Base-by-base conservation (phyloP, 2,113 vertebrate genomes). In the Bubo scandiacus region DNA sequence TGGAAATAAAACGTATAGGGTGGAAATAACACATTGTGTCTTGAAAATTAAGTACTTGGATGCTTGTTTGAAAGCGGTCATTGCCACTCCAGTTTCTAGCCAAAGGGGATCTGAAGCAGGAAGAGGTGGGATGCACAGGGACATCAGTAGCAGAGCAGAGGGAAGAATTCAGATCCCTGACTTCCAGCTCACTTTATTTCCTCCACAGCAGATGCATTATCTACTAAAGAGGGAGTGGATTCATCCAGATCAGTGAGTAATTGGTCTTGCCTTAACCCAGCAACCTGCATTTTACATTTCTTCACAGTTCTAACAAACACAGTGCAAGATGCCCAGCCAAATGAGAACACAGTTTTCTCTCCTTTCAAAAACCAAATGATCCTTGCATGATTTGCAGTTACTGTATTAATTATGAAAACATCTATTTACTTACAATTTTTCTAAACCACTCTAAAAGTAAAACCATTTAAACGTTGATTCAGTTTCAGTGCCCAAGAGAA, bases 321-420 rank as follows among this genome's bases (percentile, higher is more conserved):
- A 36, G 67, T 54, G 63, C 72, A 51, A 71, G 87, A 81, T 78
- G 29, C 49, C 88, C 59, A 65, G 55, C 18, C 38, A 88, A 79
- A 75, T 38, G 38, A 81, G 30, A 80, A 57, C 34, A 36, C 54
- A 55, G 49, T 81, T 94, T 66, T 68, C 20, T 61, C 43, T 85
- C 78, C 73, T 68, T 83, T 49, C 1, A 0, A 72, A 95, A 92
- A 78, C 63, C 63, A 97, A 95, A 93, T 81, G 29, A 73, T 86
- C 77, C 77, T 80, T 92, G 54, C 40, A 83, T 70, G 86, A 94
- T 96, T 94, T 73, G 42, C 71, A 97, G 61, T 93, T 93, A 75
- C 36, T 78, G 54, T 90, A 97, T 94, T 97, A 97, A 97, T 97
- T 96, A 97, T 78, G 49, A 97, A 97, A 95, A 92, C 49, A 67